Evolutionary conservation across 2,888 invertebrate species (phyloP).

Genomic region (Rotaria socialis): DNA sequence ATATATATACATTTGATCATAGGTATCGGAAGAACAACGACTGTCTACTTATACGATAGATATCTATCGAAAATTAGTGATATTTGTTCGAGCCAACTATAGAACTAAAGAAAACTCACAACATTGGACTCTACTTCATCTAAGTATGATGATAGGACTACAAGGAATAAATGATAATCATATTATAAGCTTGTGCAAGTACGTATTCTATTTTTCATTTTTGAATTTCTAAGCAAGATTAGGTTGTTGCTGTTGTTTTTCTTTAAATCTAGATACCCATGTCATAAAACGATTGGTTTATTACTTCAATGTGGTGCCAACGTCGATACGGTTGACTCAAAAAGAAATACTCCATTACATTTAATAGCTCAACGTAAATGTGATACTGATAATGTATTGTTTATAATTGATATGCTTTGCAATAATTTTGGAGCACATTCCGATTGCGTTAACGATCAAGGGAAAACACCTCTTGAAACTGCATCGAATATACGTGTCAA

Average conservation of each 20-base stretch:
- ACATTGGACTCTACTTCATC: neutral
- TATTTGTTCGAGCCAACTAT: neutral
- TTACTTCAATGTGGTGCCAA: neutral
- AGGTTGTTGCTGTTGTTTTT: neutral
- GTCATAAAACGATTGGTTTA: neutral
- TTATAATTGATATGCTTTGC: neutral
- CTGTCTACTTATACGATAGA: neutral
- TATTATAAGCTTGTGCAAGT: neutral
- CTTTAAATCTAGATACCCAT: neutral
- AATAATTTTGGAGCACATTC: neutral
- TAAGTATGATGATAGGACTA: neutral
- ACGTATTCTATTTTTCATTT: neutral
- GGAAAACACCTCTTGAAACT: neutral
- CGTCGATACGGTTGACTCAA: neutral
- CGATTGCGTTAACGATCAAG: neutral
- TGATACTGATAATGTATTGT: neutral
- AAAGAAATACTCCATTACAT: constrained; percentile 15
- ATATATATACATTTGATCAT: neutral
- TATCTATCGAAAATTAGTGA: neutral
- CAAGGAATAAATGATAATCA: neutral
- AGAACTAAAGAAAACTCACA: neutral
- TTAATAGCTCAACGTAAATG: neutral
- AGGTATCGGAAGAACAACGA: neutral
- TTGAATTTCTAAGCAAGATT: neutral
- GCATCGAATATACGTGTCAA: neutral